phyloP scores from a whole-genome alignment of 2,888 invertebrate genomes.

The Adelphocoris suturalis region DNA sequence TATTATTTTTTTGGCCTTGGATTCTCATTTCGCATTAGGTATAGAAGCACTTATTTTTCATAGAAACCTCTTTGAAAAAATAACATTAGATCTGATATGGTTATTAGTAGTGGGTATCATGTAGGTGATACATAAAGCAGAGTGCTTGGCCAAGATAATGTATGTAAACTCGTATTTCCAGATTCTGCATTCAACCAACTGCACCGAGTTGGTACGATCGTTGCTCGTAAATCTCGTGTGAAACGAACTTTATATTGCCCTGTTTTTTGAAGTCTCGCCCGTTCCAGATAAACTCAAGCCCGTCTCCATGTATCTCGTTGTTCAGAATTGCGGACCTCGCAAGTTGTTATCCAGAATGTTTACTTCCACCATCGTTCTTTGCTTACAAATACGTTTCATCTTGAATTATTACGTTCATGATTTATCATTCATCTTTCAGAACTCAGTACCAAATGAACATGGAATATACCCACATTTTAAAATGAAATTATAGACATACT shows the following conservation, averaged over 20 bases:
- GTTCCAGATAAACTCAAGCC: not conserved
- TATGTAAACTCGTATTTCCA: no score
- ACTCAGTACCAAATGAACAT: not conserved
- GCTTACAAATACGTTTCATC: not conserved
- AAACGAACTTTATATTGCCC: constrained; percentile 26
- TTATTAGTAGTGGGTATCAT: no score
- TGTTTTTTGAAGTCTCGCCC: constrained; percentile 26
- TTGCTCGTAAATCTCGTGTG: constrained; percentile 26
- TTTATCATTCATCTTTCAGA: not conserved
- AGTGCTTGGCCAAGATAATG: no score
- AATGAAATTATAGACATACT: no score
- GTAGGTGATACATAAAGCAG: no score
- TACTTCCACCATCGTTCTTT: not conserved
- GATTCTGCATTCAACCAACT: not conserved
- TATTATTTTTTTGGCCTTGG: no score
- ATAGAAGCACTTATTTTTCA: no score
- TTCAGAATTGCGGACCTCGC: not conserved
- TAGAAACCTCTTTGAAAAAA: no score
- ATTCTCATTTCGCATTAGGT: no score
- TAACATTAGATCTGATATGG: no score
- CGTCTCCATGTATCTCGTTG: not conserved
- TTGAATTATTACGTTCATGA: not conserved
- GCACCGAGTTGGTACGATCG: not conserved
- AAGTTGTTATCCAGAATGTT: not conserved
- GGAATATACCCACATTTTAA: not conserved